Percentiles rank a stretch among this genome's conserved stretches.
Evolutionary conservation across 2,113 vertebrate genomes (phyloP).

Genomic region (Chaetodon auriga): DNA sequence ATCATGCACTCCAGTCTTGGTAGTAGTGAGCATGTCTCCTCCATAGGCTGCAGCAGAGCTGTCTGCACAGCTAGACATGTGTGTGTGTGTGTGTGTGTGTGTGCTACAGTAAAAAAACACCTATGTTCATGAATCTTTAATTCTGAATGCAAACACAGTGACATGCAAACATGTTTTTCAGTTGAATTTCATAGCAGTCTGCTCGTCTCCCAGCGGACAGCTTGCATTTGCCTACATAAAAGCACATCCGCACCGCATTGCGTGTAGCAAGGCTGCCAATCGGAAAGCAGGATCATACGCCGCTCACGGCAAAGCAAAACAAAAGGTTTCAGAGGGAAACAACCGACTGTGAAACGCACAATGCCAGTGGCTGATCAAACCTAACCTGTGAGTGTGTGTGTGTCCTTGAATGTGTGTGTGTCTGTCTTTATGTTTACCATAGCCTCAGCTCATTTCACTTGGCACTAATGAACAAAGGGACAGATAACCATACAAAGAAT

Average conservation of each 20-base stretch:
- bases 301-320: conserved; percentile 51
- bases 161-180: conserved; percentile 77
- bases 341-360: conserved; percentile 34
- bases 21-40: neutral
- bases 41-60: neutral
- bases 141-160: conserved; percentile 72
- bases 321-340: conserved; percentile 46
- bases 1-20: neutral
- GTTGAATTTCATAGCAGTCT: conserved; percentile 60
- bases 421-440: conserved; percentile 49
- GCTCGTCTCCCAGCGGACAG: conserved; percentile 46
- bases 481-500: conserved; percentile 71
- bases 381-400: conserved; percentile 36
- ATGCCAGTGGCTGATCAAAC: conserved; percentile 34
- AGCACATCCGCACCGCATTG: conserved; percentile 27
- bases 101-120: conserved; percentile 35
- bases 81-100: conserved; percentile 46
- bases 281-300: conserved; percentile 26
- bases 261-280: conserved; percentile 48
- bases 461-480: conserved; percentile 71
- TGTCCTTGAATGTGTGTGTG: conserved; percentile 23
- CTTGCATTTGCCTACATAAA: conserved; percentile 46
- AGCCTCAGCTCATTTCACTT: conserved; percentile 74
- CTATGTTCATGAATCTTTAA: conserved; percentile 62
- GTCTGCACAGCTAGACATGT: conserved; percentile 34